phyloP scores from a whole-genome alignment of 2,113 vertebrate species.

The Regulus satrapa region DNA sequence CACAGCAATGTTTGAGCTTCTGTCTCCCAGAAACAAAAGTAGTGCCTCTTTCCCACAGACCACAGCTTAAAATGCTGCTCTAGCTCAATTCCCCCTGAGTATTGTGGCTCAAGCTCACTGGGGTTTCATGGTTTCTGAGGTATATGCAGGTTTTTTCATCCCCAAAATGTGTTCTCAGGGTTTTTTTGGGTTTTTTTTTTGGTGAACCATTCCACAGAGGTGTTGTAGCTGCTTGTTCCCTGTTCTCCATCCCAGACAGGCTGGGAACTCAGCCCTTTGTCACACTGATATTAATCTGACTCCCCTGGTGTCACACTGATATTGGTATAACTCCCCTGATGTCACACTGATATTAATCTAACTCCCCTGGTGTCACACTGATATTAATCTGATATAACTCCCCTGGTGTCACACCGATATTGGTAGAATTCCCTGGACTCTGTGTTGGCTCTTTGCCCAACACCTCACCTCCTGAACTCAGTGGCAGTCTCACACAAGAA shows the following conservation, averaged over 20 bases:
- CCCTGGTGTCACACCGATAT: background rate
- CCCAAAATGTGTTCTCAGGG: background rate
- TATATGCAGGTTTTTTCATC: background rate
- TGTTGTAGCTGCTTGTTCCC: background rate
- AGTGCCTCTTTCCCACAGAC: background rate
- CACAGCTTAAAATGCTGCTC: background rate
- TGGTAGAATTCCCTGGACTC: background rate
- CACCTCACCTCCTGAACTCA: background rate
- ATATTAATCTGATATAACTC: background rate
- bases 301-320: background rate
- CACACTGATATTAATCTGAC: background rate
- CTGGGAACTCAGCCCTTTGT: background rate
- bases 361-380: background rate
- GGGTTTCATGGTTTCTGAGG: background rate
- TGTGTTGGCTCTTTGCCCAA: background rate
- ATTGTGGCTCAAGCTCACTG: background rate
- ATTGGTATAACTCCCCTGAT: background rate
- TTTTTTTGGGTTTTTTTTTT: background rate
- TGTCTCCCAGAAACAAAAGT: background rate
- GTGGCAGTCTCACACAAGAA: background rate
- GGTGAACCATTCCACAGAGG: background rate
- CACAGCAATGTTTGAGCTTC: background rate
- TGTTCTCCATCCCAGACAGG: background rate
- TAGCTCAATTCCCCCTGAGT: background rate
- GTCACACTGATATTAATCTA: background rate